Evolutionary conservation across 2,888 invertebrate species (phyloP), one percentile per base, ranked within the genome.

Genomic region (Leptinotarsa haldemani): DNA sequence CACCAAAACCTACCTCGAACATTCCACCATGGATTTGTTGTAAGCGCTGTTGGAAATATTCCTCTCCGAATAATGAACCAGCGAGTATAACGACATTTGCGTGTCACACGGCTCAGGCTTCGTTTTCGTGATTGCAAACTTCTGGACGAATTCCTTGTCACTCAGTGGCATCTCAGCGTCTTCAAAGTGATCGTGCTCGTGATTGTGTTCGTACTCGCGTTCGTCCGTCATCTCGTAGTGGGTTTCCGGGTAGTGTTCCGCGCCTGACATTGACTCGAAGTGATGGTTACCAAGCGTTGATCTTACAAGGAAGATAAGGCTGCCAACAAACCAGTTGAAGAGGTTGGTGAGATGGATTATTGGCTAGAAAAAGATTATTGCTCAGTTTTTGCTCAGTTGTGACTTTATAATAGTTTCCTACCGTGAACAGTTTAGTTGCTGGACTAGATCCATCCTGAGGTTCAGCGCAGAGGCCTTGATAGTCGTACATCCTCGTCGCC

Each of bases 381-480:
- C 58, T 53, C 13, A 5, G 7, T 53, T 16, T 12, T 20, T 53
- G 0, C n/a, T n/a, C n/a, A 9, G 30, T 4, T 30, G 30, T 30
- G 9, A 30, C 30, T 30, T 30, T 9, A 30, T 30, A 9, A 7
- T 30, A 40, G 9, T 65, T 30, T 76, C 85, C 84, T 83, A 88
- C 88, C 70, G 86, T 85, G 13, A 82, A 67, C 48, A 87, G 74
- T 64, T 75, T 83, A 5, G 85, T 79, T 1, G 88, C 87, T n/a
- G 86, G 84, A 81, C 83, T 94, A 18, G 90, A 89, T 4, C 90
- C 90, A 75, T 90, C 90, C 79, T 90, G 92, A 46, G 90, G 90
- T 78, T 93, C 91, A 81, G 95, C 94, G 86, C 97, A 97, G 15
- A 97, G 94, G 0, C 95, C 96, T 87, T 97, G 97, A 85, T 97